Evolutionary conservation across 1,140 invertebrate genomes (phyloP).

Genomic region (Ectropis grisescens): DNA sequence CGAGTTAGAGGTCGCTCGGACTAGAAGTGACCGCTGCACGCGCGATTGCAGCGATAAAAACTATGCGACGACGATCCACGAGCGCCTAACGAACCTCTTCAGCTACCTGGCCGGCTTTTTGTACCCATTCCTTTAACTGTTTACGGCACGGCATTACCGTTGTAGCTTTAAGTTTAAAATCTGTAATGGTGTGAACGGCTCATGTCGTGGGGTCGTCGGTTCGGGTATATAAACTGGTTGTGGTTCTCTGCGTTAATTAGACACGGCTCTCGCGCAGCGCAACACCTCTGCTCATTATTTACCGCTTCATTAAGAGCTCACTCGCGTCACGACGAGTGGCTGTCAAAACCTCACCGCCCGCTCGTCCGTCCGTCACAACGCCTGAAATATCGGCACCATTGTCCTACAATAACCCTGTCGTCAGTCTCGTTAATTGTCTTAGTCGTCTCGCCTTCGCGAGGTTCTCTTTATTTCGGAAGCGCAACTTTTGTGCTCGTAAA

Average conservation of each 20-base stretch:
- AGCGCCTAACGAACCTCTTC: conserved; percentile 36
- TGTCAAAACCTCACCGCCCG: conserved; percentile 60
- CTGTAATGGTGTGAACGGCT: too few species aligned
- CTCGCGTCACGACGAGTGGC: conserved; percentile 44
- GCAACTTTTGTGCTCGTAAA: conserved; percentile 26
- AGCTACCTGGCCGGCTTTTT: conserved; percentile 29
- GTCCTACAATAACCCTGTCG: conserved; percentile 59
- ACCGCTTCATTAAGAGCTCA: conserved; percentile 66
- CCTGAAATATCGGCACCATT: conserved; percentile 56
- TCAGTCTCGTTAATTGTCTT: conserved; percentile 55
- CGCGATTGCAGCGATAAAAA: conserved; percentile 51
- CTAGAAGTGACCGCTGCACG: conserved; percentile 58
- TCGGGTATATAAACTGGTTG: conserved; percentile 22
- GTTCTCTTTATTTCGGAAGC: conserved; percentile 20
- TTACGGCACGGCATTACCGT: conserved; percentile 9
- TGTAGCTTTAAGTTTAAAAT: conserved; percentile 6
- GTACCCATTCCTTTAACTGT: conserved; percentile 11
- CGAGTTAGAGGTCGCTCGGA: conserved; percentile 59
- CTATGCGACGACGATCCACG: conserved; percentile 26
- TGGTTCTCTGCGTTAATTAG: conserved; percentile 48
- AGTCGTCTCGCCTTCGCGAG: conserved; percentile 18
- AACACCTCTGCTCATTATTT: conserved; percentile 65
- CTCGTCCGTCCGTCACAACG: conserved; percentile 32
- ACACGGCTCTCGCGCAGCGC: conserved; percentile 39
- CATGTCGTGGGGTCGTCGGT: background rate